A percentile compares a stretch with the other conserved stretches of the same genome.
These are phyloP conservation scores for Colistium nudipinnis DNA, from an alignment of 2,113 vertebrate species.

Conservation along the genomic window DNA sequence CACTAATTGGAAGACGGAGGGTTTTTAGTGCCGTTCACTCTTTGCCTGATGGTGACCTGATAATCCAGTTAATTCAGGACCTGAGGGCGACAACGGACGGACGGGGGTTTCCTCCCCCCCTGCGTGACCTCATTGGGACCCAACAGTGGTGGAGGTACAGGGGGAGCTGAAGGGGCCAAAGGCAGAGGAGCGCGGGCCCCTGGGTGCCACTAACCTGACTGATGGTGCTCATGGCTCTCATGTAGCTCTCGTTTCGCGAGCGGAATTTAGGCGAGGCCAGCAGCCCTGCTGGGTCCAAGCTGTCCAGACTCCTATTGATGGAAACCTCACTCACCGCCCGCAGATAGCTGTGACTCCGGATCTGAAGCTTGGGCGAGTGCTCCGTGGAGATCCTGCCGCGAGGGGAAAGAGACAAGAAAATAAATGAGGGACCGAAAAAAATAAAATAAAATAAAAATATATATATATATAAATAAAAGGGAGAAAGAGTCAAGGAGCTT, in stretches of 20 bases:
- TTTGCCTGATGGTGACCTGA: conserved; percentile 47
- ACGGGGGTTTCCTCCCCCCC: conserved; percentile 53
- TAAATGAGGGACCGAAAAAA: background rate
- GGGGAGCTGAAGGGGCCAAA: background rate
- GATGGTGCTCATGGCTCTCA: conserved; percentile 99
- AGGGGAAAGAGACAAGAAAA: background rate
- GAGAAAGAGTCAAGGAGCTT: too few relatives aligned
- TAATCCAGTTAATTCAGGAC: conserved; percentile 40
- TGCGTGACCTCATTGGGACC: conserved; percentile 32
- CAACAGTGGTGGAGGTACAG: conserved; percentile 16
- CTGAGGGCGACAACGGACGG: conserved; percentile 6
- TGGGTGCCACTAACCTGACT: conserved; percentile 89
- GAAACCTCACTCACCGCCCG: conserved; percentile 98
- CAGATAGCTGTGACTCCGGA: conserved; percentile 98
- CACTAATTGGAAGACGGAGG: conserved; percentile 50
- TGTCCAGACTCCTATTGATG: conserved; percentile 98
- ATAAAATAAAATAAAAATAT: background rate
- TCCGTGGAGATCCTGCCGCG: conserved; percentile 91
- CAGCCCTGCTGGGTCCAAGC: conserved; percentile 92
- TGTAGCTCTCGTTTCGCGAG: conserved; percentile 98
- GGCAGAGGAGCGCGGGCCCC: conserved; percentile 8
- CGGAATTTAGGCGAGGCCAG: conserved; percentile 97
- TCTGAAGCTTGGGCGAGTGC: conserved; percentile 97
- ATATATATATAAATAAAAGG: too few relatives aligned
- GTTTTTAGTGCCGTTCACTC: conserved; percentile 22